Conservation (phyloP, 2,797 vertebrate species). For the Smutsia gigantea region DNA sequence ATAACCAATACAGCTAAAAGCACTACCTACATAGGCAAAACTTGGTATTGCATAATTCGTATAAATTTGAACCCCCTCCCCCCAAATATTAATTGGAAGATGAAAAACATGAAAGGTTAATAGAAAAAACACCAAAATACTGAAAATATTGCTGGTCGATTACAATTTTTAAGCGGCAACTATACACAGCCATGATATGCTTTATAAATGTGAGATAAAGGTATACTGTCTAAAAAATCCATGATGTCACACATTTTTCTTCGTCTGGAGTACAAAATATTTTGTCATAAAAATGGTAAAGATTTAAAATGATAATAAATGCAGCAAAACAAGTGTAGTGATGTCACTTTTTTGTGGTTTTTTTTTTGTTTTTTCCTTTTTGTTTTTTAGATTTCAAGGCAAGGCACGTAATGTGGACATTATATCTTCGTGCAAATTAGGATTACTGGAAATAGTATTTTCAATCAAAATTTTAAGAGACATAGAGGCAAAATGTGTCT, state of each 20-base stretch:
- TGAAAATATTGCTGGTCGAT: conserved; percentile 98
- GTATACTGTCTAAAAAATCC: conserved; percentile 99
- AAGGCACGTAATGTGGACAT: conserved; percentile 99
- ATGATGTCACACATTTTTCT: conserved; percentile 94
- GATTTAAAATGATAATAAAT: conserved; percentile 99
- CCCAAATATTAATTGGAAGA: conserved; percentile 98
- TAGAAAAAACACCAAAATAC: conserved; percentile 98
- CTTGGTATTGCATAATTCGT: conserved; percentile 99
- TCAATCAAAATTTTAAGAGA: conserved; percentile 91
- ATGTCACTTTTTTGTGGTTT: conserved; percentile 90
- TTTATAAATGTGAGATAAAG: conserved; percentile 99
- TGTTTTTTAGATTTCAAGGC: conserved; percentile 96
- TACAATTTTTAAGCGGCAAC: conserved; percentile 99
- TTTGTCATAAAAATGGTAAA: conserved; percentile 99
- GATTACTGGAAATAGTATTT: conserved; percentile 96
- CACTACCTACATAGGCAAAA: conserved; percentile 99
- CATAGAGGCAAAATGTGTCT: conserved; percentile 93
- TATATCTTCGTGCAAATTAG: conserved; percentile 99
- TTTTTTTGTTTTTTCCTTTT: conserved; percentile 66
- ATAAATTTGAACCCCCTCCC: conserved; percentile 98
- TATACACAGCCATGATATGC: conserved; percentile 99
- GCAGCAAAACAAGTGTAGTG: conserved; percentile 99
- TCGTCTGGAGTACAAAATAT: conserved; percentile 99
- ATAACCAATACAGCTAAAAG: conserved; percentile 99
- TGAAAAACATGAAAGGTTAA: conserved; percentile 96